Evolutionary conservation across 2,797 vertebrate species (phyloP), one percentile per base, ranked within the genome.

Genomic region (Cyprinella venusta): DNA sequence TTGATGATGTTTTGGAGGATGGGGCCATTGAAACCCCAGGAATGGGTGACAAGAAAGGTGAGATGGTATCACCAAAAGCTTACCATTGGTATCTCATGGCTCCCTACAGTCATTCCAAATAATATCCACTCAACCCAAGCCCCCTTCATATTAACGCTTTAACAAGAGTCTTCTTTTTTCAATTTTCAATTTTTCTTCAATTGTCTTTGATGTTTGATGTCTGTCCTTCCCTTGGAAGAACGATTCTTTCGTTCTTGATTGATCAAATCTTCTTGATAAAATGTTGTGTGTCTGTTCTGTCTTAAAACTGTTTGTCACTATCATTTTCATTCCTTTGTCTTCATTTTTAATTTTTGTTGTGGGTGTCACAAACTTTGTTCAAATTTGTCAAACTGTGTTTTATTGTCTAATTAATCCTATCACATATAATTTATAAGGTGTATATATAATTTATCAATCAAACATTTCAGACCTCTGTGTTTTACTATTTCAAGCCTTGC

Each of bases 31-130:
- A 97, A 87, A 94, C 94, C 89, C 96, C 96, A 85, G 94, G 91
- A 85, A 92, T 94, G 87, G 91, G 86, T 36, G 85, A 89, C 86
- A 96, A 93, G 92, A 92, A 92, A 97, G 96, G 96, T 97, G 96
- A 97, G 96, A 89, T 72, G 88, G 90, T 85, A 77, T 68, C 83
- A 78, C 24, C 86, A 79, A 74, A 86, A 88, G 89, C 85, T 90
- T 87, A 91, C 91, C 88, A 86, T 18, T 40, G 90, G 86, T 76
- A 89, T 77, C 59, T 91, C 87, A 52, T 86, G 19, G 69, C 45
- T 76, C 18, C 69, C 18, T 77, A 64, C 89, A 88, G 87, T 89
- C 88, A 87, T 86, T 87, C 69, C 85, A 88, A 90, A 86, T 88
- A 72, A 89, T 88, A 90, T 87, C 71, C 75, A 68, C 85, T 90